These are phyloP conservation scores for Villa cingulata DNA, from an alignment of 2,888 invertebrate genomes.

Conservation along the genomic window DNA sequence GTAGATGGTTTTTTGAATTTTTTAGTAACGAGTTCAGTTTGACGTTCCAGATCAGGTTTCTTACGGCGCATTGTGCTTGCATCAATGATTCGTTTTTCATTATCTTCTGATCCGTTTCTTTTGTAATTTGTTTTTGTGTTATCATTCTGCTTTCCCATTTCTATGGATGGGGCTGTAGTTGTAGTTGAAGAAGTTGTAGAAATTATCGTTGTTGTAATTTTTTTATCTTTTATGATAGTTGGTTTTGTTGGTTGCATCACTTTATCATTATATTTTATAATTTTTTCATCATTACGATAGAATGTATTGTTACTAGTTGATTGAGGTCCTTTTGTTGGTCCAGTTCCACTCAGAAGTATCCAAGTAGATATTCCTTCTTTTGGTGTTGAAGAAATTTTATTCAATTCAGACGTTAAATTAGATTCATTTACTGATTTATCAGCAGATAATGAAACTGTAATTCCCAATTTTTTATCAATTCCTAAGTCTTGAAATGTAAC, in stretches of 20 bases:
- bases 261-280: constrained; percentile 11
- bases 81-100: background rate
- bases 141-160: background rate
- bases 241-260: constrained; percentile 14
- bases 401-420: constrained; percentile 21
- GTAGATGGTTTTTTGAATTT: constrained; percentile 14
- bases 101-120: background rate
- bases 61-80: background rate
- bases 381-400: constrained; percentile 38
- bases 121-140: background rate
- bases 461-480: constrained; percentile 45
- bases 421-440: constrained; percentile 46
- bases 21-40: background rate
- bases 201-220: background rate
- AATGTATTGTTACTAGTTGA: constrained; percentile 16
- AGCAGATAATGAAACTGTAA: constrained; percentile 50
- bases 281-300: constrained; percentile 12
- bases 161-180: constrained; percentile 15
- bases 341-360: constrained; percentile 52
- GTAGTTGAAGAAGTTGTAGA: constrained; percentile 4
- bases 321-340: constrained; percentile 32
- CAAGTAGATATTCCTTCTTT: constrained; percentile 61
- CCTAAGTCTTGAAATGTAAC: background rate
- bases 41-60: background rate
- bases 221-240: constrained; percentile 13